Evolutionary conservation across 2,113 vertebrate species (phyloP).

Genomic region (Neolamprologus ventralis): DNA sequence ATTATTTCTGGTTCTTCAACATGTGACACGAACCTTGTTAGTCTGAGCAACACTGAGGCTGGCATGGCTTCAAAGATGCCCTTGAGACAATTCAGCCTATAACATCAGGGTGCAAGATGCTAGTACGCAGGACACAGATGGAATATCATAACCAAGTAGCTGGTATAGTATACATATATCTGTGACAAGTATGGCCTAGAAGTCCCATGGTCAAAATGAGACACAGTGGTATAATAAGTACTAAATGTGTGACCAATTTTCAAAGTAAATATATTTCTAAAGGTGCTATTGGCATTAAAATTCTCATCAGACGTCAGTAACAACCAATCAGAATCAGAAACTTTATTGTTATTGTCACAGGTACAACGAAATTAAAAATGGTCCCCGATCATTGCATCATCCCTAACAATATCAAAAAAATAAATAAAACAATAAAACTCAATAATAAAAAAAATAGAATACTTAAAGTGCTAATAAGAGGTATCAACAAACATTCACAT

Average conservation of each 20-base stretch:
- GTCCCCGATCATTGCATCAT: background rate
- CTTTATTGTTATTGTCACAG: background rate
- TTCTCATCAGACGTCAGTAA: background rate
- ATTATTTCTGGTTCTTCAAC: background rate
- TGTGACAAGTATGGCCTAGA: background rate
- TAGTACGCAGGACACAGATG: background rate
- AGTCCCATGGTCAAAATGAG: background rate
- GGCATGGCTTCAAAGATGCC: background rate
- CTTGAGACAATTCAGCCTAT: background rate
- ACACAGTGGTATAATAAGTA: background rate
- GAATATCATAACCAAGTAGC: background rate
- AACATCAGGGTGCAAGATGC: background rate
- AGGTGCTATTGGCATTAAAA: background rate
- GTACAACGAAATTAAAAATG: background rate
- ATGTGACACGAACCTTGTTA: background rate
- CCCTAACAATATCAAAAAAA: background rate
- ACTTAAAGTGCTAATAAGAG: background rate
- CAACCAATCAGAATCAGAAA: background rate
- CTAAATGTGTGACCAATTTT: background rate
- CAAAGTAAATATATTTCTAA: background rate
- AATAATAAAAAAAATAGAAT: background rate
- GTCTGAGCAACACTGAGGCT: background rate
- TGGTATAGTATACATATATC: background rate
- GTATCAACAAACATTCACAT: background rate
- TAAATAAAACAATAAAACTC: background rate